These are phyloP conservation scores for Amyelois transitella DNA, from an alignment of 1,140 invertebrate genomes.

Conservation along the genomic window DNA sequence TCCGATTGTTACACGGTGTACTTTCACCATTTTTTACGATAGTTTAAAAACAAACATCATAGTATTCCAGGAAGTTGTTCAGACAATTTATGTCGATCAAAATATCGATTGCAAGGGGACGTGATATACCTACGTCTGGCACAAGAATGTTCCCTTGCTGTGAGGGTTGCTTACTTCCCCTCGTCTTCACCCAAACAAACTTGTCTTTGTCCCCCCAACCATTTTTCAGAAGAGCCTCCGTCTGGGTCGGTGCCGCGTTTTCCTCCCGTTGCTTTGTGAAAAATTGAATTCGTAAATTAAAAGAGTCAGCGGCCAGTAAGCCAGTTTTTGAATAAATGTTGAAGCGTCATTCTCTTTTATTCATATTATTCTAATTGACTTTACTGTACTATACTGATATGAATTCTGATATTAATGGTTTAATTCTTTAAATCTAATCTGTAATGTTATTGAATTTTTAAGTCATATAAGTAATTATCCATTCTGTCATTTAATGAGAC, in stretches of 20 bases:
- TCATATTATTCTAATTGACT: too few species aligned
- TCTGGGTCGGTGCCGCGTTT: not conserved
- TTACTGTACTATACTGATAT: too few species aligned
- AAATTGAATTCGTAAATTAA: too few species aligned
- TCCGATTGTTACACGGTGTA: not conserved
- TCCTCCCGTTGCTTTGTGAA: not conserved
- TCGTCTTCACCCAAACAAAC: conserved; percentile 20
- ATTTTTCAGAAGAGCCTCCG: conserved; percentile 1
- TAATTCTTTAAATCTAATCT: not conserved
- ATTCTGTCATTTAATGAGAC: not conserved
- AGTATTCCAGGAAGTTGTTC: conserved; percentile 20
- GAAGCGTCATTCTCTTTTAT: too few species aligned
- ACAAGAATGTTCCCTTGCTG: conserved; percentile 18
- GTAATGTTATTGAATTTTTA: not conserved
- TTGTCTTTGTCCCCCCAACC: conserved; percentile 1
- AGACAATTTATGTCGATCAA: conserved; percentile 42
- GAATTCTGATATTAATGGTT: too few species aligned
- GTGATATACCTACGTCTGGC: conserved; percentile 31
- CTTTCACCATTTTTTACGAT: not conserved
- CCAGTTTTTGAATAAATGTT: not conserved
- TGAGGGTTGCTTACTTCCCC: conserved; percentile 7
- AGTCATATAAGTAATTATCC: not conserved
- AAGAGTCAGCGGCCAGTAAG: not conserved
- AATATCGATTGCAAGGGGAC: conserved; percentile 41
- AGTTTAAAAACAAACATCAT: not conserved